Conservation (phyloP, 2,797 vertebrate species). For the Gephyroberyx darwinii region DNA sequence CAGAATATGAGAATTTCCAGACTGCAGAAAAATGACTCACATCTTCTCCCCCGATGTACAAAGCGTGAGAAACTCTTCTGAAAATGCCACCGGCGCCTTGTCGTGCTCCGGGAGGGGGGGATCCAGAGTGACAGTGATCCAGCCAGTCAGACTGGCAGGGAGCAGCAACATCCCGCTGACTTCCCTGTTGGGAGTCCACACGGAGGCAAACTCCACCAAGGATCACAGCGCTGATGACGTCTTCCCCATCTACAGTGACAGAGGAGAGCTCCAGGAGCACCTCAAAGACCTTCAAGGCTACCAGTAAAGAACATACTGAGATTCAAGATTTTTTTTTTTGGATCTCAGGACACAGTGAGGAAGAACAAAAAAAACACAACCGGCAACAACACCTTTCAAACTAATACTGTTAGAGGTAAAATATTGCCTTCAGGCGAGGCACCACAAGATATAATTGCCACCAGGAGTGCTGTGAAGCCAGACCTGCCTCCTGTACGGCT, state of each 20-base stretch:
- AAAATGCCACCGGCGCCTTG: background rate
- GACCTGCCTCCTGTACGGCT: conserved; percentile 7
- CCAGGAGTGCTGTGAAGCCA: conserved; percentile 19
- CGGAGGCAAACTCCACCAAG: background rate
- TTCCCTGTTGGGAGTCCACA: background rate
- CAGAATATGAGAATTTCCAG: background rate
- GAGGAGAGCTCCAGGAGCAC: background rate
- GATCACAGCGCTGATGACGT: background rate
- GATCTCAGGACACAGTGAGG: background rate
- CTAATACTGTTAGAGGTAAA: no score
- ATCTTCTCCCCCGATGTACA: background rate
- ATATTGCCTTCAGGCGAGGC: no score
- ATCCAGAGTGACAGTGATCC: background rate
- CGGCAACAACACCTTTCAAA: background rate
- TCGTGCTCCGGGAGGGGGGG: fast-evolving
- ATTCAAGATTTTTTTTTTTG: background rate
- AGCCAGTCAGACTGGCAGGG: background rate
- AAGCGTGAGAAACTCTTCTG: background rate
- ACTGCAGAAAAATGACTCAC: background rate
- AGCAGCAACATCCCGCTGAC: background rate
- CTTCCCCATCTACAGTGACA: background rate
- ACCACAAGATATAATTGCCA: background rate
- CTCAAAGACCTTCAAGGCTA: background rate
- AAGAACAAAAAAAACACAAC: background rate
- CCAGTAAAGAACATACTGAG: background rate